Conservation (phyloP, 2,113 vertebrate genomes). For the Rhinolophus ferrumequinum region DNA sequence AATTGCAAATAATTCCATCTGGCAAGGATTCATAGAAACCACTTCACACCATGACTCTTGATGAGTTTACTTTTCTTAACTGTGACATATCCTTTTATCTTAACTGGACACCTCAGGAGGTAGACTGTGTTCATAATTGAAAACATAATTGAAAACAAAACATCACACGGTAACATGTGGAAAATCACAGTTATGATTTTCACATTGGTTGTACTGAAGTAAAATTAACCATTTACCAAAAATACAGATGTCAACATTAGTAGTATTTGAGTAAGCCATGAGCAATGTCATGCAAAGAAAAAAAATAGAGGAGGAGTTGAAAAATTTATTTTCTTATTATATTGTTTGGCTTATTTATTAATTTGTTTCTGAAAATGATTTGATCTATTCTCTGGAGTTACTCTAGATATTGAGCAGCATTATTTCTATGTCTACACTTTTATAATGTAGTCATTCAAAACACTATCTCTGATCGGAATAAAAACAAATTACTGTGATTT, state of each 20-base stretch:
- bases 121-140: conserved; percentile 69
- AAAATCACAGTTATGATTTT: conserved; percentile 47
- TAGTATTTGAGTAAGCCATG: conserved; percentile 42
- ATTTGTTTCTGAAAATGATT: conserved; percentile 24
- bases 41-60: conserved; percentile 72
- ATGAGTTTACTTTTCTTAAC: conserved; percentile 68
- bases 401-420: neutral
- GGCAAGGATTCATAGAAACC: conserved; percentile 59
- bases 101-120: conserved; percentile 68
- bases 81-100: conserved; percentile 73
- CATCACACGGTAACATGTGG: conserved; percentile 20
- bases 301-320: neutral
- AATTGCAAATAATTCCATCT: conserved; percentile 79
- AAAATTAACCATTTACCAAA: conserved; percentile 55
- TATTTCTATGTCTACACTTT: neutral
- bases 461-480: neutral
- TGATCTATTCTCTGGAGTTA: neutral
- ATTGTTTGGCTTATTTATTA: neutral
- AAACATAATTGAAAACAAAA: conserved; percentile 81
- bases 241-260: conserved; percentile 40
- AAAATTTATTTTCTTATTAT: neutral
- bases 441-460: neutral
- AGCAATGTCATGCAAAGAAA: neutral
- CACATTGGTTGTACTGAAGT: neutral
- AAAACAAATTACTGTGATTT: neutral